Evolutionary conservation across 2,888 invertebrate genomes (phyloP).

Genomic region (Nezara viridula): DNA sequence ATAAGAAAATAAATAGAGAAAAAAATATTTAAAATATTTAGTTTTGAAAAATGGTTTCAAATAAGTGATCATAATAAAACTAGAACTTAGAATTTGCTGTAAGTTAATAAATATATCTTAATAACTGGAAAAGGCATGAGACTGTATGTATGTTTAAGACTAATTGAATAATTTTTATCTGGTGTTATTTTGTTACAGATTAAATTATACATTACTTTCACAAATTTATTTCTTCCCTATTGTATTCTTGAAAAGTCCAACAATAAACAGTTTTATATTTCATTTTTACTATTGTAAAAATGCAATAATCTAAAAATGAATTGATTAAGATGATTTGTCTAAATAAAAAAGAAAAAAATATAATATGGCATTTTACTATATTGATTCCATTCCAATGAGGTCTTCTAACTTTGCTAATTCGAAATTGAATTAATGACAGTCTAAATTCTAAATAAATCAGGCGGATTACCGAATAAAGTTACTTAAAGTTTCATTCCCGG

Average conservation of each 20-base stretch:
- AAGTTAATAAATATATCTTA: not conserved
- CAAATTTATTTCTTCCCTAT: not conserved
- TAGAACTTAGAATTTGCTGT: not conserved
- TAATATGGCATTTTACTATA: not conserved
- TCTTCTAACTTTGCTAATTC: not conserved
- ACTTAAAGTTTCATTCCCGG: conserved; percentile 30
- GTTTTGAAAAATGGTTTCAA: not conserved
- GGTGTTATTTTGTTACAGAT: not conserved
- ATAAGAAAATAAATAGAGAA: not conserved
- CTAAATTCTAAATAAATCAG: not conserved
- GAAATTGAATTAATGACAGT: not conserved
- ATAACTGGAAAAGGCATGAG: not conserved
- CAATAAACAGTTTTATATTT: not conserved
- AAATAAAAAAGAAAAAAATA: not conserved
- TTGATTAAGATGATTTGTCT: not conserved
- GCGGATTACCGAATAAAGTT: not conserved
- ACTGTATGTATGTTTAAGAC: too few species aligned
- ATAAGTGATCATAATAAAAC: not conserved
- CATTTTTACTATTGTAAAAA: not conserved
- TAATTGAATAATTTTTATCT: not conserved
- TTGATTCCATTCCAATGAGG: not conserved
- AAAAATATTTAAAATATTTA: not conserved
- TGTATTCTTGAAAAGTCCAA: not conserved
- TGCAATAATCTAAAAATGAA: not conserved
- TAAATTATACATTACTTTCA: not conserved